These are phyloP conservation scores for Columba guinea DNA, from an alignment of 2,797 vertebrate genomes.

Conservation along the genomic window DNA sequence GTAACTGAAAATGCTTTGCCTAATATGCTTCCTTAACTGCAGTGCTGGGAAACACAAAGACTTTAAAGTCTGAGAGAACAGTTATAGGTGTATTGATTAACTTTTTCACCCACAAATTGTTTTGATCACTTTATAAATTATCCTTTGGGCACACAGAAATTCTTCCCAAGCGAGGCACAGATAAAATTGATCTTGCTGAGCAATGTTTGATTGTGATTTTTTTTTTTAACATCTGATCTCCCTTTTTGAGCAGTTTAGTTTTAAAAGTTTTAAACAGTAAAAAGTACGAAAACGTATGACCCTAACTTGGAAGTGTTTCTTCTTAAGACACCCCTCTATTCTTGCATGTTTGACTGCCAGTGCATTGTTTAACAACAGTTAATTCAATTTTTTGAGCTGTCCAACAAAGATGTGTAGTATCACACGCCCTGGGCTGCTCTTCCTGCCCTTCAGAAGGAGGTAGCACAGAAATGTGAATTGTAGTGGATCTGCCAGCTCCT, in stretches of 20 bases:
- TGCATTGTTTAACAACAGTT: background rate
- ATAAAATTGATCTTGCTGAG: background rate
- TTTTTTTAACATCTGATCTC: background rate
- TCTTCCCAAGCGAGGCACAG: background rate
- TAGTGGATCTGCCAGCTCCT: background rate
- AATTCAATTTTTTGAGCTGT: background rate
- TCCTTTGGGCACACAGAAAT: background rate
- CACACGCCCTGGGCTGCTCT: background rate
- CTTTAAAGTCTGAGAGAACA: background rate
- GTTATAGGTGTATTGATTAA: background rate
- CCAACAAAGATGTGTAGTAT: background rate
- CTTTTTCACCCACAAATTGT: background rate
- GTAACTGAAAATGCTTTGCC: background rate
- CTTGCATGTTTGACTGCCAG: background rate
- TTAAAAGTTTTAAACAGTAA: background rate
- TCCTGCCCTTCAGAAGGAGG: background rate
- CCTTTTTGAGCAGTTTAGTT: background rate
- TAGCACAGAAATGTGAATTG: background rate
- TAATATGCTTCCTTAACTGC: background rate
- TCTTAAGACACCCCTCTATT: background rate
- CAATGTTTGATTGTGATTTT: background rate
- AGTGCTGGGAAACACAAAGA: background rate
- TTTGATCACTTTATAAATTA: background rate
- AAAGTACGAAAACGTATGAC: background rate
- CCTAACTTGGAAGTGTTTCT: background rate